Evolutionary conservation across 2,797 vertebrate genomes (phyloP).

Genomic region (Saxicola maurus): DNA sequence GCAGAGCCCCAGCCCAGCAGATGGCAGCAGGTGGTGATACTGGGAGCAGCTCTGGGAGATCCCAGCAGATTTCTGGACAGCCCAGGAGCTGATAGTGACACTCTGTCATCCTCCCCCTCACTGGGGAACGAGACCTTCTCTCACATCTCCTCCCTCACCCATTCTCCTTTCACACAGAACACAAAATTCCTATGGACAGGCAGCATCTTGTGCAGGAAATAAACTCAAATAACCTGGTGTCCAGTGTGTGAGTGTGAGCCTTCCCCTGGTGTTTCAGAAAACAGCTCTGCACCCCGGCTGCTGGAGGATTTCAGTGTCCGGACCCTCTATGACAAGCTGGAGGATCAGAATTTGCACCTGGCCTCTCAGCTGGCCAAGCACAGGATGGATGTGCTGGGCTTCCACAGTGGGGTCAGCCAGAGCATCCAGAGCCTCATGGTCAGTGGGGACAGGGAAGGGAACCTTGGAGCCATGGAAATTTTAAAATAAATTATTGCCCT

Average conservation of each 20-base stretch:
- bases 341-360: conserved; percentile 90
- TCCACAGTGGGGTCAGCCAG: conserved; percentile 82
- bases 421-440: conserved; percentile 80
- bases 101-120: not conserved
- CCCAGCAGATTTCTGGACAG: not conserved
- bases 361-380: conserved; percentile 87
- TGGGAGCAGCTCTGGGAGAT: not conserved
- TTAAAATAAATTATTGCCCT: not conserved
- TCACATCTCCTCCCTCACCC: not conserved
- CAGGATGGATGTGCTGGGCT: conserved; percentile 80
- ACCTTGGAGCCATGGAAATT: rapidly evolving
- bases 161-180: not conserved
- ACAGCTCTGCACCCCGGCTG: conserved; percentile 12
- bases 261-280: conserved; percentile 56
- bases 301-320: conserved; percentile 90
- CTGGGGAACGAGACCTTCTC: not conserved
- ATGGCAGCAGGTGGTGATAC: conserved; percentile 12
- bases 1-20: not conserved
- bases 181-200: not conserved
- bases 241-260: not conserved
- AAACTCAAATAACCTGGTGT: not conserved
- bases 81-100: not conserved
- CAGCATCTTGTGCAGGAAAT: not conserved
- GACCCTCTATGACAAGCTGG: conserved; percentile 90
- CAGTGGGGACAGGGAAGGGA: not conserved